Evolutionary conservation across 1,140 invertebrate genomes (phyloP).

Genomic region (Ceratosolen solmsi): DNA sequence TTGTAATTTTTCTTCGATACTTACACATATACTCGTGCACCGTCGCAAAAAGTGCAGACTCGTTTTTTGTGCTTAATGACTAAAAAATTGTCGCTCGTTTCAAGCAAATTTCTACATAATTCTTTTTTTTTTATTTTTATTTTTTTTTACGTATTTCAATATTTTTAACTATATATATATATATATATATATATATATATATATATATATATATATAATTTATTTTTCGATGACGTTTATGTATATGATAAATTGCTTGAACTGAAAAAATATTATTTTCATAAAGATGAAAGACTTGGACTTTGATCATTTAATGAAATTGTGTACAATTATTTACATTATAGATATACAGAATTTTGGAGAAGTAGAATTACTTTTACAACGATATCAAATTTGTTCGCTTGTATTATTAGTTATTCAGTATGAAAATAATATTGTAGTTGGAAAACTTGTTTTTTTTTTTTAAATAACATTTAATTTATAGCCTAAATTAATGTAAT

Average conservation of each 20-base stretch:
- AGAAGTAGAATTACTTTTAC: neutral
- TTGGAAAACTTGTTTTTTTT: neutral
- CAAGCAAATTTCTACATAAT: neutral
- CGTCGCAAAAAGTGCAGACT: constrained; percentile 12
- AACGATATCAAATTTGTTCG: neutral
- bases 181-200: neutral
- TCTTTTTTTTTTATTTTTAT: no score
- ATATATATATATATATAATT: constrained; percentile 1
- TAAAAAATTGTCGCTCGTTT: constrained; percentile 39
- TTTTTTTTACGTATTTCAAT: no score
- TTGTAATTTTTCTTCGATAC: constrained; percentile 39
- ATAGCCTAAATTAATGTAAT: neutral
- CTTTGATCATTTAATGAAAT: constrained; percentile 2
- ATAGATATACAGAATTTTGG: neutral
- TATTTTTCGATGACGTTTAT: neutral
- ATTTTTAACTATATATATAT: no score
- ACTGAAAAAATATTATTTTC: neutral
- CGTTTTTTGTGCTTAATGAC: constrained; percentile 47
- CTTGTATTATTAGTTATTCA: neutral
- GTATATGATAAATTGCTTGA: neutral
- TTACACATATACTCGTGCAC: no score
- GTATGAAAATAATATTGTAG: neutral
- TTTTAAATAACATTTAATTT: neutral
- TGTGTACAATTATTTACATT: neutral
- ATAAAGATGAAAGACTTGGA: neutral